Conservation (phyloP, 2,797 vertebrate genomes). For the Mus spretus region DNA sequence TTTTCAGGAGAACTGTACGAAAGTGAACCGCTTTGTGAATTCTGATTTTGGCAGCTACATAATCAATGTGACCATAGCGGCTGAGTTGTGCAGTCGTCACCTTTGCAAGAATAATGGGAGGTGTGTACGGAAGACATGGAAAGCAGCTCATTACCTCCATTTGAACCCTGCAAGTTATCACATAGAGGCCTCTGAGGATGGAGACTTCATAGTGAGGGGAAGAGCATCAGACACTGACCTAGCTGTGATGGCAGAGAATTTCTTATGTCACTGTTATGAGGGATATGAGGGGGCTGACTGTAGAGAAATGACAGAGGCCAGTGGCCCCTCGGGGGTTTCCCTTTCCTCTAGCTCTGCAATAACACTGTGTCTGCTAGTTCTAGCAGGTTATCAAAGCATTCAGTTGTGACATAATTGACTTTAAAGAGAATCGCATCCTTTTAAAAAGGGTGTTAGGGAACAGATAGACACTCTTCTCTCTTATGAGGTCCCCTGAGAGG, state of each 20-base stretch:
- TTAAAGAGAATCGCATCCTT: not conserved
- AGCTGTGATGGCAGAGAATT: constrained; percentile 86
- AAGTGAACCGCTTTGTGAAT: constrained; percentile 88
- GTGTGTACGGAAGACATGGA: constrained; percentile 87
- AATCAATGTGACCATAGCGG: constrained; percentile 90
- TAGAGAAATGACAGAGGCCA: not conserved
- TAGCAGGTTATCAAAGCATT: constrained; percentile 30
- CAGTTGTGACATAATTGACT: constrained; percentile 36
- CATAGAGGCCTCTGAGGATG: constrained; percentile 80
- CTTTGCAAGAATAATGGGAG: constrained; percentile 90
- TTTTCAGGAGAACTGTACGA: constrained; percentile 90
- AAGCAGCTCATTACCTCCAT: constrained; percentile 88
- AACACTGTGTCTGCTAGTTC: constrained; percentile 50
- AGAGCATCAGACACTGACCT: constrained; percentile 87
- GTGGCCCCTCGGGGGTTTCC: not conserved
- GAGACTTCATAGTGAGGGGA: constrained; percentile 87
- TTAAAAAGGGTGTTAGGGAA: not conserved
- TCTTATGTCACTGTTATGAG: constrained; percentile 92
- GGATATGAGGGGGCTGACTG: constrained; percentile 87
- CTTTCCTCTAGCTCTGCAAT: not conserved
- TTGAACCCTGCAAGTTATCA: constrained; percentile 89
- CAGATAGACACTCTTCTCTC: not conserved
- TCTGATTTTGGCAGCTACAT: constrained; percentile 90
- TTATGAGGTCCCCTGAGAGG: constrained; percentile 40
- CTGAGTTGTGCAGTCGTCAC: constrained; percentile 89